These are phyloP conservation scores for Pocillopora damicornis DNA, from an alignment of 64 coral and sea anemone genomes.

Conservation along the genomic window DNA sequence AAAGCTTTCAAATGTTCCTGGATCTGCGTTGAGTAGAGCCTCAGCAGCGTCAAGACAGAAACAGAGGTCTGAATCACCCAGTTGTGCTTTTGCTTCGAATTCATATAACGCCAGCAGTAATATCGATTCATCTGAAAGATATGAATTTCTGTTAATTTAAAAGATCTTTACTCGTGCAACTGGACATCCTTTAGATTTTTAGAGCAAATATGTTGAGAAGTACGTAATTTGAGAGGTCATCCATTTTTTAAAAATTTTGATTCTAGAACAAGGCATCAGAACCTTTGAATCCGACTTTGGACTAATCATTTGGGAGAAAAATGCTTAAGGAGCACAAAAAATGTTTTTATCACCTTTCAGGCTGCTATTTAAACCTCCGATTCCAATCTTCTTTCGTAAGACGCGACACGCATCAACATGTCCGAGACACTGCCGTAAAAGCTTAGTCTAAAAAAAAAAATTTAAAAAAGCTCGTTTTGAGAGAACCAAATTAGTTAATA, in stretches of 20 bases:
- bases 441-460: conserved; percentile 17
- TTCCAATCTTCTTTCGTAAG: conserved; percentile 28
- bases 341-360: not conserved
- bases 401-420: conserved; percentile 42
- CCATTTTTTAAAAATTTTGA: too few relatives aligned
- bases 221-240: too few relatives aligned
- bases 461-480: too few relatives aligned
- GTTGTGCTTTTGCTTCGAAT: conserved; percentile 89
- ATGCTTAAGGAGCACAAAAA: not conserved
- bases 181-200: too few relatives aligned
- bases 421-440: conserved; percentile 30
- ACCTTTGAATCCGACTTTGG: too few relatives aligned
- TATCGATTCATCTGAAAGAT: conserved; percentile 52
- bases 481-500: too few relatives aligned
- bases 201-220: too few relatives aligned
- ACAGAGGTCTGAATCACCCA: conserved; percentile 72
- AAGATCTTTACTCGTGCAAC: not conserved
- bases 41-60: conserved; percentile 55
- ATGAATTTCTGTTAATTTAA: not conserved
- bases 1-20: conserved; percentile 89
- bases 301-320: not conserved
- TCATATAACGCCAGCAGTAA: conserved; percentile 81
- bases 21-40: conserved; percentile 49
- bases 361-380: not conserved
- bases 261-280: too few relatives aligned